Evolutionary conservation across 1,140 invertebrate species (phyloP), one percentile per base, ranked within the genome.

Genomic region (Drosophila punjabiensis): DNA sequence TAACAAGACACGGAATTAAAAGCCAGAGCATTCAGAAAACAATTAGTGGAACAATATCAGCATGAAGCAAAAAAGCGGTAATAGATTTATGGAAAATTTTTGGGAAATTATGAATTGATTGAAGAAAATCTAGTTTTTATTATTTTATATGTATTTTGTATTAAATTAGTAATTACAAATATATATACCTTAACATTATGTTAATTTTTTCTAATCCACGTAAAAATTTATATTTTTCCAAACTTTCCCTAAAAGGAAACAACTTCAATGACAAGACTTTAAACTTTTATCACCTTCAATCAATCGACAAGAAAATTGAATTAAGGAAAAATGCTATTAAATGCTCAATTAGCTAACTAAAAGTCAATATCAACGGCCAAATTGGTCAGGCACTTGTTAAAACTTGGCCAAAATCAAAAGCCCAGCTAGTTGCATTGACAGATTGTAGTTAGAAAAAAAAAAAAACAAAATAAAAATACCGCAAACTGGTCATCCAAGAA

Each of bases 401-500:
- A 43, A 52, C 24, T 60, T 81, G 56, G 43, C 62, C 58, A 80
- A 83, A 79, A 83, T 67, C 52, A 70, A 87, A 66, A 81, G 55
- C 50, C 59, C 66, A 81, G 79, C 65, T 56, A 82, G 82, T 73
- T 77, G 76, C 59, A 45, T 10, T 48, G 33, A 74, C 39, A 52
- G 68, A 52, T 53, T 45, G 13, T 16, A 68, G 43, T 28, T 63
- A 16, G n/a, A 14, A 30, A n/a, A n/a, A 50, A 50, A 50, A 52
- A 32, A 53, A 5, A 52, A 28, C n/a, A 4, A 20, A 45, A 52
- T 5, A 35, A 61, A 86, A 77, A 76, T 83, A 83, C 76, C 71
- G 69, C 76, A 87, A 90, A 90, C 87, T 87, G 79, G 86, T 91
- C 87, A 90, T 90, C 87, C 82, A 82, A 90, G 86, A 91, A 90